A percentile compares a stretch with the other conserved stretches of the same genome.
phyloP scores from a whole-genome alignment of 2,888 invertebrate genomes.

The Drosophila prolongata region DNA sequence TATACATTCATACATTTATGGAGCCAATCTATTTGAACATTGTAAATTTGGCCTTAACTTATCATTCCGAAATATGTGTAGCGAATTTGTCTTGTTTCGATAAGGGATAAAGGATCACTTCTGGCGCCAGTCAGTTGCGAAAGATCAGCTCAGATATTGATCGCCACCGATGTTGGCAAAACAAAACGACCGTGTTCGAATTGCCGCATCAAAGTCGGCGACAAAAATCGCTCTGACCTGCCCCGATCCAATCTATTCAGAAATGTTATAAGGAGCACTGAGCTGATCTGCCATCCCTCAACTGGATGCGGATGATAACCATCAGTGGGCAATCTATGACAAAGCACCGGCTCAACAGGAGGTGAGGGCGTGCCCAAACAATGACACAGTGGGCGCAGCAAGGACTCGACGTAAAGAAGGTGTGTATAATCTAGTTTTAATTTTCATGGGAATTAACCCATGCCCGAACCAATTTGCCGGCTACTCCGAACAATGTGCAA shows the following conservation, averaged over 20 bases:
- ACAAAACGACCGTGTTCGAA: conserved; percentile 46
- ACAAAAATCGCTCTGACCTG: conserved; percentile 65
- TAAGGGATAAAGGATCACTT: conserved; percentile 19
- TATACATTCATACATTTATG: no score
- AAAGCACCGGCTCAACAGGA: conserved; percentile 53
- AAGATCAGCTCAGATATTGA: conserved; percentile 56
- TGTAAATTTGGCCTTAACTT: background rate
- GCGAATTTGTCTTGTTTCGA: conserved; percentile 24
- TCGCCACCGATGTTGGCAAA: conserved; percentile 73
- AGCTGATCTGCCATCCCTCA: conserved; percentile 35
- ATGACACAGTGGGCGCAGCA: conserved; percentile 78
- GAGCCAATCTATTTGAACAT: no score
- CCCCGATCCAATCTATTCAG: conserved; percentile 57
- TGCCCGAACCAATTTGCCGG: conserved; percentile 44
- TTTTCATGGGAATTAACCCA: conserved; percentile 79
- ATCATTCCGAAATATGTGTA: conserved; percentile 12
- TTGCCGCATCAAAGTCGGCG: conserved; percentile 69
- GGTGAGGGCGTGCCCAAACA: conserved; percentile 75
- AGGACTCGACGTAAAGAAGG: conserved; percentile 52
- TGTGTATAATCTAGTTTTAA: conserved; percentile 79
- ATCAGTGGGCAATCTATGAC: conserved; percentile 71
- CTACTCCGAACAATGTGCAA: conserved; percentile 61
- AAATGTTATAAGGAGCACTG: conserved; percentile 4
- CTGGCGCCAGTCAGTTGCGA: conserved; percentile 61
- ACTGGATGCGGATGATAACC: conserved; percentile 53